phyloP scores from a whole-genome alignment of 2,797 vertebrate genomes.

The Sebastes jordani region DNA sequence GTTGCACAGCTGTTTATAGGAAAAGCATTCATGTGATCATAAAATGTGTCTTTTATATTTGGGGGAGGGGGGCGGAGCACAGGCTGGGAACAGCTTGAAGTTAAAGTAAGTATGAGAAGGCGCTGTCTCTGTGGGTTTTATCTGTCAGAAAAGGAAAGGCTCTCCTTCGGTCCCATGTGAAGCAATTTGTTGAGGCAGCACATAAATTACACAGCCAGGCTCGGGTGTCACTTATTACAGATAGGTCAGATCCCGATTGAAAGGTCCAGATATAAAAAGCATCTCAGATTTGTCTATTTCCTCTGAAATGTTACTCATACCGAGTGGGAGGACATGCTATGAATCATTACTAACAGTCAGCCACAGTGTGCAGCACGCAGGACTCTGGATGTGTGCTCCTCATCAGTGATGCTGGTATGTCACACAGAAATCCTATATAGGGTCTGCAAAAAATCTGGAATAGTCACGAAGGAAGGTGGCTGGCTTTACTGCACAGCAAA shows the following conservation, averaged over 20 bases:
- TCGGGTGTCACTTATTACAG: constrained; percentile 74
- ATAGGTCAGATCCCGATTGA: constrained; percentile 75
- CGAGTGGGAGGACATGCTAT: constrained; percentile 51
- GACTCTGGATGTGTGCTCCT: not conserved
- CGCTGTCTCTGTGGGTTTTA: constrained; percentile 47
- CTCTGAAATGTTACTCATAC: constrained; percentile 50
- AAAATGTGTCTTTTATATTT: constrained; percentile 11
- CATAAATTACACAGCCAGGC: constrained; percentile 73
- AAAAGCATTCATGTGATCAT: constrained; percentile 11
- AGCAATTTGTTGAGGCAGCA: constrained; percentile 79
- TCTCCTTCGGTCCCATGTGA: constrained; percentile 69
- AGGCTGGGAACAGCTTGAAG: constrained; percentile 25
- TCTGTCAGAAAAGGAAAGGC: constrained; percentile 45
- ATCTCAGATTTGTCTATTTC: constrained; percentile 66
- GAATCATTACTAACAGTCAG: constrained; percentile 56
- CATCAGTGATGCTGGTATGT: not conserved
- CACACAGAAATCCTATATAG: not conserved
- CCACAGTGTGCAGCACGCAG: not conserved
- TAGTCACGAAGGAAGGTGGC: not conserved
- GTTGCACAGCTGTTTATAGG: constrained; percentile 21
- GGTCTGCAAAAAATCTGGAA: not conserved
- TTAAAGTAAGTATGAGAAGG: constrained; percentile 13
- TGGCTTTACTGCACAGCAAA: not conserved
- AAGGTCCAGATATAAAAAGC: constrained; percentile 77
- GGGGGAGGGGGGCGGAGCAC: not conserved